Evolutionary conservation across 1,140 invertebrate species (phyloP), one percentile per base, ranked within the genome.

Genomic region (Drosophila malerkotliana): DNA sequence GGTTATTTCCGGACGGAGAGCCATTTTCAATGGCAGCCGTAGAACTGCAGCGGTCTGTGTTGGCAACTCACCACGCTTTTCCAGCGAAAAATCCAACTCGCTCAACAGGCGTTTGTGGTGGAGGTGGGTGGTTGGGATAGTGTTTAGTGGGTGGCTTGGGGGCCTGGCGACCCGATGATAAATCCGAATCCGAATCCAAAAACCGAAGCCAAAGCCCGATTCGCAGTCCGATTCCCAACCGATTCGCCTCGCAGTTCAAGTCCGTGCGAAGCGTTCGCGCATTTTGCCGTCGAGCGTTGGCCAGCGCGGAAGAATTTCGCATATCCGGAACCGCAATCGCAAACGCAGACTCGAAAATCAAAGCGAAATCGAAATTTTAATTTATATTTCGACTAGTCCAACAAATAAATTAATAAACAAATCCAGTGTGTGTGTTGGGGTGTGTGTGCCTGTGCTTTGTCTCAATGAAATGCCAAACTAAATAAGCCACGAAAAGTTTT

Each of bases 271-370:
- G 53, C 80, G 64, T 67, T 87, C 72, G 83, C 83, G 83, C 83
- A 88, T 83, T 88, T 88, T 74, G 83, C 83, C 83, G 63, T 76
- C 76, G 79, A 88, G 79, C 83, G 83, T 88, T 88, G 83, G 79
- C 69, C 83, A 87, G 79, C 79, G 79, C 79, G 83, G 75, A 79
- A 77, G 83, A 83, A 76, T 83, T 78, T 79, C 71, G 74, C 81
- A 77, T 57, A 63, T 66, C 62, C 62, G 62, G 57, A 45, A 45
- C 15, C 14, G 41, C 41, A 45, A 45, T 45, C 39, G 39, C 39
- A 41, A 41, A 48, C 57, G 55, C 54, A 63, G 61, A 61, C 47
- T 69, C 62, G 78, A 61, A 68, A 67, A 68, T 51, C 44, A 61
- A 48, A 37, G 45, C 52, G 61, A 30, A 56, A 12, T 48, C 44